Evolutionary conservation across 1,140 invertebrate genomes (phyloP), one percentile per base, ranked within the genome.

Genomic region (Calliopsis andreniformis): DNA sequence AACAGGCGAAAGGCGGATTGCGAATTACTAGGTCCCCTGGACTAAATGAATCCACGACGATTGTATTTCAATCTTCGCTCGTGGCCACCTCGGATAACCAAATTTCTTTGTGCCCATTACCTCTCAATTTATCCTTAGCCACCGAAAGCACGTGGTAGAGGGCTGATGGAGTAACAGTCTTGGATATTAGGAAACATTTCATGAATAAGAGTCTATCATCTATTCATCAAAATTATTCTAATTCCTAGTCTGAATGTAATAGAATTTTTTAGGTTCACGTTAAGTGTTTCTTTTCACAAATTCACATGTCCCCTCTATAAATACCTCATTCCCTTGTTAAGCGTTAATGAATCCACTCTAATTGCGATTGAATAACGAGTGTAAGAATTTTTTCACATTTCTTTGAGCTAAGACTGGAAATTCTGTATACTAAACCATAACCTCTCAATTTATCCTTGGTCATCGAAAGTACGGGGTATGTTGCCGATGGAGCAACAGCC

Each of bases 1-100:
- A 67, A 67, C 62, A 32, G 62, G 71, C 62, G 71, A 73, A 73
- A 73, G 62, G 62, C 39, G 45, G 71, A 73, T 66, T 67, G 71
- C 71, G 51, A 67, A 73, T 73, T 73, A 73, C 71, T 35, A 66
- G 39, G 39, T 28, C 42, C 20, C 42, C 39, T 16, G 23, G 18
- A 47, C 62, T 66, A 73, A 73, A 73, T 45, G 62, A 66, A 67
- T 32, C 62, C n/a, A 14, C 35, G 39, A 42, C 35, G 35, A 51
- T 28, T 42, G 58, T 61, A 42, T 45, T 28, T 71, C 70, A 62
- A 73, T 66, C 49, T 42, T 56, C 39, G 70, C 49, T 32, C 47
- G 47, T 4, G 35, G 61, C 51, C 20, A 30, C 30, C 28, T 59
- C 30, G n/a, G 43, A 28, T 67, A 73, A 67, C 30, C 67, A 10